phyloP scores from a whole-genome alignment of 2,797 vertebrate genomes.

The Melanotaenia nigrans region DNA sequence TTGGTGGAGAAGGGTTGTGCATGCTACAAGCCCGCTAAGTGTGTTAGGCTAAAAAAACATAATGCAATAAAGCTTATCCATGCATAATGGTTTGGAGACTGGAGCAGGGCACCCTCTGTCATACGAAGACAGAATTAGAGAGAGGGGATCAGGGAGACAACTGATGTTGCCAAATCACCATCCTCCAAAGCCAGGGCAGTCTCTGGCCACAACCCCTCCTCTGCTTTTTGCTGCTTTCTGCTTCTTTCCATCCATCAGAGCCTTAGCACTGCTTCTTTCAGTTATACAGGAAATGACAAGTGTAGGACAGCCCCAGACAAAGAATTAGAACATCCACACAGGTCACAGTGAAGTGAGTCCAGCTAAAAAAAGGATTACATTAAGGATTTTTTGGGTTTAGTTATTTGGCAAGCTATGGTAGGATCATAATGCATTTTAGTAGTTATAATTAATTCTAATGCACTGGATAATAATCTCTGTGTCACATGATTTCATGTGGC shows the following conservation, averaged over 20 bases:
- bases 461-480: slow-evolving; percentile 54
- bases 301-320: slow-evolving; percentile 40
- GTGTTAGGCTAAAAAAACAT: slow-evolving; percentile 80
- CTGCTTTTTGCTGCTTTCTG: slow-evolving; percentile 11
- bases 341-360: slow-evolving; percentile 39
- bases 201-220: slow-evolving; percentile 50
- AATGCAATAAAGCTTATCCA: slow-evolving; percentile 79
- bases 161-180: slow-evolving; percentile 53
- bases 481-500: slow-evolving; percentile 49
- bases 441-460: slow-evolving; percentile 60
- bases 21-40: slow-evolving; percentile 79
- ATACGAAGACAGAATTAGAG: slow-evolving; percentile 69
- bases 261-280: slow-evolving; percentile 43
- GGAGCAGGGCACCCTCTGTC: slow-evolving; percentile 53
- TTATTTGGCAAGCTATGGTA: slow-evolving; percentile 39
- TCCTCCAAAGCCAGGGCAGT: slow-evolving; percentile 50
- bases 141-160: slow-evolving; percentile 63
- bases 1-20: slow-evolving; percentile 68
- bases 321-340: slow-evolving; percentile 46
- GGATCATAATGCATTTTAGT: slow-evolving; percentile 30
- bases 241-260: slow-evolving; percentile 28
- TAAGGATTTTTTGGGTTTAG: slow-evolving; percentile 25
- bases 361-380: slow-evolving; percentile 22
- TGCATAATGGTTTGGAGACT: slow-evolving; percentile 75
- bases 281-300: slow-evolving; percentile 56